These are phyloP conservation scores for Coluber constrictor DNA, from an alignment of 2,797 vertebrate genomes.

Conservation along the genomic window DNA sequence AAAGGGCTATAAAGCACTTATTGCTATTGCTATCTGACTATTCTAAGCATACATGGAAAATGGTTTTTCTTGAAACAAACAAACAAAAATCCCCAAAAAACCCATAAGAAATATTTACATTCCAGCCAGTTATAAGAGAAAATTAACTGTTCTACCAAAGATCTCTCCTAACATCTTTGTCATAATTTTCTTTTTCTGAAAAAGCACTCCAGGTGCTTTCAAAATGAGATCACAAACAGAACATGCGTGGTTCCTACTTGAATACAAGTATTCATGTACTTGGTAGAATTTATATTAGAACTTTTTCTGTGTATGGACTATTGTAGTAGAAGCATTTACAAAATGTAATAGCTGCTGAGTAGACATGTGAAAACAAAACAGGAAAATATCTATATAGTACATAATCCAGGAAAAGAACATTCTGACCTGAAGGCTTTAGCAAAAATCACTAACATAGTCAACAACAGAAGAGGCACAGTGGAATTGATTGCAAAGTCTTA, in stretches of 20 bases:
- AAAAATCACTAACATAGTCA: neutral
- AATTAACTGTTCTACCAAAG: neutral
- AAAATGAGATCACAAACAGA: neutral
- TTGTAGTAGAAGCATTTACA: neutral
- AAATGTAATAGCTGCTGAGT: neutral
- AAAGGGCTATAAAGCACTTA: too few relatives aligned
- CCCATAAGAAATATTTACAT: neutral
- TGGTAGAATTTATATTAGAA: neutral
- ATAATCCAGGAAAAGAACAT: neutral
- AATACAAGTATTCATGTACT: neutral
- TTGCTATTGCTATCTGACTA: neutral
- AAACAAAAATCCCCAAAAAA: neutral
- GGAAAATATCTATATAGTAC: neutral
- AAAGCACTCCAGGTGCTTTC: neutral
- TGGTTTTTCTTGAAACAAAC: neutral
- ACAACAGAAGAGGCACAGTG: neutral
- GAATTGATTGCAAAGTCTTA: neutral
- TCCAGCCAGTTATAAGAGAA: neutral
- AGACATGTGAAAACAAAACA: neutral
- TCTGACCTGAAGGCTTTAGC: neutral
- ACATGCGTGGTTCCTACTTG: neutral
- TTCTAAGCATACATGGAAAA: neutral
- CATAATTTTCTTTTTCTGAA: neutral
- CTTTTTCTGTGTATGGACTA: neutral
- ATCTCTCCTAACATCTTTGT: neutral